Evolutionary conservation across 2,888 invertebrate species (phyloP).

Genomic region (Tyria jacobaeae): DNA sequence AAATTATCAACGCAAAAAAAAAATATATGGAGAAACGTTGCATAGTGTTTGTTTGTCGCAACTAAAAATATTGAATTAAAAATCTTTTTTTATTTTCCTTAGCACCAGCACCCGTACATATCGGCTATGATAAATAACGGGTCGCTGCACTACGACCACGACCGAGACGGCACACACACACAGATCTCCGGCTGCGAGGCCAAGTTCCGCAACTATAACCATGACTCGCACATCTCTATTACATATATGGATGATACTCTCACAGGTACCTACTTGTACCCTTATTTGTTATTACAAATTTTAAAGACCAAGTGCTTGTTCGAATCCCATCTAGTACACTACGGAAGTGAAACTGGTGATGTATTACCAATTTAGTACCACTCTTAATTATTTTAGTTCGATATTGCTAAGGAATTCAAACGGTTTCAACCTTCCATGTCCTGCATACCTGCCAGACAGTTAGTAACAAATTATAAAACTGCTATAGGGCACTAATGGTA

Average conservation of each 20-base stretch:
- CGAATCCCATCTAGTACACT: too few species aligned
- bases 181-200: slow-evolving; percentile 99
- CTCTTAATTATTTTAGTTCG: background rate
- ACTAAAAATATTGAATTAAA: too few species aligned
- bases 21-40: too few species aligned
- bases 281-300: too few species aligned
- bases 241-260: slow-evolving; percentile 96
- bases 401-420: too few species aligned
- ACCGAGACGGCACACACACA: slow-evolving; percentile 99
- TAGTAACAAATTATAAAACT: background rate
- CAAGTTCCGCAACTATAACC: slow-evolving; percentile 95
- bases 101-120: slow-evolving; percentile 99
- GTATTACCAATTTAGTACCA: too few species aligned
- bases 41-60: too few species aligned
- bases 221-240: slow-evolving; percentile 96
- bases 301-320: too few species aligned
- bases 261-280: slow-evolving; percentile 86
- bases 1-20: too few species aligned
- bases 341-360: too few species aligned
- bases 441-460: background rate
- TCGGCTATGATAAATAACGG: slow-evolving; percentile 99
- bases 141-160: slow-evolving; percentile 97
- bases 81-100: too few species aligned
- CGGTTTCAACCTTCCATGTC: too few species aligned
- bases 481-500: background rate